Conservation (phyloP, 2,113 vertebrate genomes). For the Odontophorus gujanensis region DNA sequence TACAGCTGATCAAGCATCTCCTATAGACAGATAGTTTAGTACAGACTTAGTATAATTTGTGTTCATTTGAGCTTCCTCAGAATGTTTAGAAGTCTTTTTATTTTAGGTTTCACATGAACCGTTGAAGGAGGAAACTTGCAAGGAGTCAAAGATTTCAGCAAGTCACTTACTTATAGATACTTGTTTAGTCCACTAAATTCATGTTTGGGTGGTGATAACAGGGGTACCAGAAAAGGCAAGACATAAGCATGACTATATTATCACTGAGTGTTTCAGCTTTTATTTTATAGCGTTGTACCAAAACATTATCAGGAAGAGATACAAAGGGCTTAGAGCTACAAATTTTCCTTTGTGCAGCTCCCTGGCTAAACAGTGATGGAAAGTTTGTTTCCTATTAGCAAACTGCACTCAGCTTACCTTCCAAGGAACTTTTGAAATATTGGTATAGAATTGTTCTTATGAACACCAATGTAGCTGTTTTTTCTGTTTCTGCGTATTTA, state of each 20-base stretch:
- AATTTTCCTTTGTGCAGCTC: background rate
- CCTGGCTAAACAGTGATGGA: background rate
- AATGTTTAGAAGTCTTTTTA: background rate
- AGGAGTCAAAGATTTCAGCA: background rate
- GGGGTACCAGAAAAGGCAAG: background rate
- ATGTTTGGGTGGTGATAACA: background rate
- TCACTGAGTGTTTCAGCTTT: background rate
- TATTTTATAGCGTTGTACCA: background rate
- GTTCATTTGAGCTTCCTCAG: background rate
- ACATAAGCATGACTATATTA: accelerated
- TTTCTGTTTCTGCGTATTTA: background rate
- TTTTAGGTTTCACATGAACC: background rate
- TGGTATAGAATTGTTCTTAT: background rate
- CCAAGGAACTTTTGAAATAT: background rate
- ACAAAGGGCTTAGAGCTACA: background rate
- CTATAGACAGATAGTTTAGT: background rate
- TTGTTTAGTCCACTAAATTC: background rate
- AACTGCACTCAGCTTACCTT: background rate
- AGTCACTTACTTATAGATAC: background rate
- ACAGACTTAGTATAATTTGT: background rate
- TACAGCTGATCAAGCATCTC: background rate
- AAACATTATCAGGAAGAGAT: background rate
- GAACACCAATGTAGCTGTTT: background rate
- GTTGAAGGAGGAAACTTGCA: background rate
- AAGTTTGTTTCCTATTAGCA: background rate